Conservation (phyloP, 2,888 invertebrate genomes). For the Cryptocheilus praepositus region DNA sequence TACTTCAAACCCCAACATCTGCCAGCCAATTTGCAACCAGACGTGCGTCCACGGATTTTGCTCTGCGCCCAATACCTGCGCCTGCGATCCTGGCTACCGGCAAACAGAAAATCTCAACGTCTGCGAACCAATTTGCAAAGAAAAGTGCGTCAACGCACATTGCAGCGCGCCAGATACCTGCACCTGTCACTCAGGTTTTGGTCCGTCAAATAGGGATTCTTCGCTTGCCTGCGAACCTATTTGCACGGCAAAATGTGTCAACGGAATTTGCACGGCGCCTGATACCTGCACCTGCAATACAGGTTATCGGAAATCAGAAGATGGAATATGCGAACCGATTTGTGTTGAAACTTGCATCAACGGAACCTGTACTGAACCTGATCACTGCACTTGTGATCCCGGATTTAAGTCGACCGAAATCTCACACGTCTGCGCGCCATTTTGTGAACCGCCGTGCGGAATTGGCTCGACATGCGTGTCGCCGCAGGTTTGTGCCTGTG, state of each 20-base stretch:
- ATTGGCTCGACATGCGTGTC: constrained; percentile 40
- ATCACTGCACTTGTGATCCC: constrained; percentile 63
- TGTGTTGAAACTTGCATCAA: constrained; percentile 73
- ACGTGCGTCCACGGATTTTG: constrained; percentile 72
- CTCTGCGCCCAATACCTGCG: constrained; percentile 69
- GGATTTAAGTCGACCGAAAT: too few relatives aligned
- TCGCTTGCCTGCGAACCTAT: constrained; percentile 67
- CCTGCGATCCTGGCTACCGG: constrained; percentile 64
- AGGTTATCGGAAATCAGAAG: constrained; percentile 67
- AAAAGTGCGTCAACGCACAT: constrained; percentile 60
- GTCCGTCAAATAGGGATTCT: constrained; percentile 35
- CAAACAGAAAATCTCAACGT: constrained; percentile 29
- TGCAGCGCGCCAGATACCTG: constrained; percentile 73
- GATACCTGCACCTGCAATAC: constrained; percentile 68
- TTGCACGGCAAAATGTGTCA: constrained; percentile 58
- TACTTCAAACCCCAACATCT: constrained; percentile 59
- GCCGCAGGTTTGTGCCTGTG: constrained; percentile 38
- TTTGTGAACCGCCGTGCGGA: constrained; percentile 18
- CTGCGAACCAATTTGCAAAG: constrained; percentile 72
- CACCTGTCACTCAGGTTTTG: constrained; percentile 72
- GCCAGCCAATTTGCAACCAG: constrained; percentile 71
- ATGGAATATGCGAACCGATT: constrained; percentile 53
- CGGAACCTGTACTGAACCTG: constrained; percentile 71
- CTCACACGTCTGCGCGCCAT: constrained; percentile 14
- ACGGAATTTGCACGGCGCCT: constrained; percentile 74